Percentiles rank a stretch among this genome's conserved stretches.
Conservation (phyloP, 2,797 vertebrate species). For the Enoplosus armatus region DNA sequence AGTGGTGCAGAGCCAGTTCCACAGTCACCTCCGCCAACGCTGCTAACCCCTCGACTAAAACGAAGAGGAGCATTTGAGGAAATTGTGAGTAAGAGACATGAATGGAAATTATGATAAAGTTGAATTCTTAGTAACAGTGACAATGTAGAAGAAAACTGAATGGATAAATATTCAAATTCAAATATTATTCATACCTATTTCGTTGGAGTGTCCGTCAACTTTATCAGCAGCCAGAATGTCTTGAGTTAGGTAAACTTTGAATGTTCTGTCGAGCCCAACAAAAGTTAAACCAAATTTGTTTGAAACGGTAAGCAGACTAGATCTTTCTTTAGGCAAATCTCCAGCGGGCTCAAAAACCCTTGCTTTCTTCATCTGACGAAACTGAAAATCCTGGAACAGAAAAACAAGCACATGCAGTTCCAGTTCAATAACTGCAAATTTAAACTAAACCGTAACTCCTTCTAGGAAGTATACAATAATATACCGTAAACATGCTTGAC, state of each 20-base stretch:
- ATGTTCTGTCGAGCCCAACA: conserved; percentile 85
- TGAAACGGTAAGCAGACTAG: conserved; percentile 89
- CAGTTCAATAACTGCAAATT: neutral
- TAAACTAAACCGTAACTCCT: neutral
- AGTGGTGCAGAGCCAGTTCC: conserved; percentile 89
- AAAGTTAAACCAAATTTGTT: conserved; percentile 94
- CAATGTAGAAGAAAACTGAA: neutral
- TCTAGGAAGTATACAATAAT: neutral
- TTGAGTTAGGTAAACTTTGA: conserved; percentile 90
- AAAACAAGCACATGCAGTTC: neutral
- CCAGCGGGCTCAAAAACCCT: conserved; percentile 89
- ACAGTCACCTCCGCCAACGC: conserved; percentile 83
- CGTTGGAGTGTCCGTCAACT: conserved; percentile 89
- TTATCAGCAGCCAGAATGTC: conserved; percentile 89
- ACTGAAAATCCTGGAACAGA: conserved; percentile 93
- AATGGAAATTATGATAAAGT: neutral
- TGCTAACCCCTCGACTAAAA: conserved; percentile 76
- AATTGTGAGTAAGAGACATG: neutral
- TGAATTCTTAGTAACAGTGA: neutral
- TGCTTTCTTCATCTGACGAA: conserved; percentile 95
- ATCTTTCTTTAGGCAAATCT: conserved; percentile 91
- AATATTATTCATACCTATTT: conserved; percentile 85
- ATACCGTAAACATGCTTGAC: neutral
- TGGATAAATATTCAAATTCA: neutral
- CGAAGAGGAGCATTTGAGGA: neutral